Evolutionary conservation across 2,888 invertebrate species (phyloP), one percentile per base, ranked within the genome.

Genomic region (Thereva unica): DNA sequence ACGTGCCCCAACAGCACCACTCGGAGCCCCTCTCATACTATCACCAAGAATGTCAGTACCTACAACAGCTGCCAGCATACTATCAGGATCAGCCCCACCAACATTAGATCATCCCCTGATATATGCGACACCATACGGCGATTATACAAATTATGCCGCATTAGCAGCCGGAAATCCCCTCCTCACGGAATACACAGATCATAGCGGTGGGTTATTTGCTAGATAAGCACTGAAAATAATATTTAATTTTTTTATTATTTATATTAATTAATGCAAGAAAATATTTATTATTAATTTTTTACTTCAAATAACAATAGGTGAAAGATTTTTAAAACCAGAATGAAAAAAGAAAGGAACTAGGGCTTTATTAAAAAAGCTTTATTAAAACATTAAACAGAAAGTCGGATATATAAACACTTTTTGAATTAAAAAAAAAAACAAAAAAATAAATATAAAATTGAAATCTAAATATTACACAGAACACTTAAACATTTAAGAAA

Each of bases 121-220:
- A 82, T 95, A 95, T 85, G 77, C 85, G 77, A 83, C 84, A 12
- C 90, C 91, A 49, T 95, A 94, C 79, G 88, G 89, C 66, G 94
- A 95, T 80, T 95, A 93, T 83, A 91, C 90, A 80, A 92, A 93
- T 83, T 95, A 95, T 83, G 92, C 93, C 12, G 92, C 94, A 69
- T 85, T 93, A 76, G 85, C 85, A 68, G 87, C 87, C 67, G 87
- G 87, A 75, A 91, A 91, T 76, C 93, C 92, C 72, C 85, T 92
- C 74, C 88, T 92, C 80, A 88, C 91, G 73, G 90, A 92, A 82
- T 92, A 93, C 85, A 89, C 93, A 79, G 94, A 94, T 85, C 93
- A 94, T 88, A 90, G 93, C 87, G 95, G 95, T 95, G 94, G 93
- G 95, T 91, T 90, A 83, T 91, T 90, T 86, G 89, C 89, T 84